A percentile compares a stretch with the other conserved stretches of the same genome.
These are phyloP conservation scores for Ruditapes philippinarum DNA, from an alignment of 1,140 invertebrate species.

Conservation along the genomic window DNA sequence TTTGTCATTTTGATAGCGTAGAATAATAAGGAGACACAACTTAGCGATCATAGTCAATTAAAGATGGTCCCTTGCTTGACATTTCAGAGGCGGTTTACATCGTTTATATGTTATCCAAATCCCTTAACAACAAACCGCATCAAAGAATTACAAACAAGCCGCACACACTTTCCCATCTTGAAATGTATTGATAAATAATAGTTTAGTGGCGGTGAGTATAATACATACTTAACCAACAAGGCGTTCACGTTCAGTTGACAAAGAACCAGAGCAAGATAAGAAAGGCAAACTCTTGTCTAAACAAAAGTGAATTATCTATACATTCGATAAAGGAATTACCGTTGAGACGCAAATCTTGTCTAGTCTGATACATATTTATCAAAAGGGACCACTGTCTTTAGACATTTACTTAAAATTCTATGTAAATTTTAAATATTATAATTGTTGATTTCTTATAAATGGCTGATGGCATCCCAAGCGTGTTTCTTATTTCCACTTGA, in stretches of 20 bases:
- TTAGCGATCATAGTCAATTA: conserved; percentile 1
- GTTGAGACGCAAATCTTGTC: conserved; percentile 50
- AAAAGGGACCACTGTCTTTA: not conserved
- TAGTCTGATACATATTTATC: conserved; percentile 34
- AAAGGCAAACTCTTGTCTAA: conserved; percentile 62
- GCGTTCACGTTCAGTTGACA: conserved; percentile 38
- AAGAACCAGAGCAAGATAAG: conserved; percentile 52
- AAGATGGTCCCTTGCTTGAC: not conserved
- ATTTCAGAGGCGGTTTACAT: conserved; percentile 25
- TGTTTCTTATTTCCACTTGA: no score
- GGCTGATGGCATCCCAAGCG: no score
- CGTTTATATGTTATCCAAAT: conserved; percentile 18
- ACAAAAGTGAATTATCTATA: conserved; percentile 63
- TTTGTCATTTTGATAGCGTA: not conserved
- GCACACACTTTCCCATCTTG: conserved; percentile 52
- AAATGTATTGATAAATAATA: conserved; percentile 43
- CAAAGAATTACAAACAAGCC: conserved; percentile 50
- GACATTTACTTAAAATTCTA: no score
- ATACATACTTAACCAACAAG: conserved; percentile 39
- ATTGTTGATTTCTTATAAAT: no score
- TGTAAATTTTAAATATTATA: no score
- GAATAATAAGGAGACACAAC: not conserved
- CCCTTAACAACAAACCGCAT: conserved; percentile 50
- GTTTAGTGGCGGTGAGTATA: not conserved
- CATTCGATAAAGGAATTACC: conserved; percentile 61